phyloP scores from a whole-genome alignment of 2,113 vertebrate genomes.

The Nematolebias whitei region DNA sequence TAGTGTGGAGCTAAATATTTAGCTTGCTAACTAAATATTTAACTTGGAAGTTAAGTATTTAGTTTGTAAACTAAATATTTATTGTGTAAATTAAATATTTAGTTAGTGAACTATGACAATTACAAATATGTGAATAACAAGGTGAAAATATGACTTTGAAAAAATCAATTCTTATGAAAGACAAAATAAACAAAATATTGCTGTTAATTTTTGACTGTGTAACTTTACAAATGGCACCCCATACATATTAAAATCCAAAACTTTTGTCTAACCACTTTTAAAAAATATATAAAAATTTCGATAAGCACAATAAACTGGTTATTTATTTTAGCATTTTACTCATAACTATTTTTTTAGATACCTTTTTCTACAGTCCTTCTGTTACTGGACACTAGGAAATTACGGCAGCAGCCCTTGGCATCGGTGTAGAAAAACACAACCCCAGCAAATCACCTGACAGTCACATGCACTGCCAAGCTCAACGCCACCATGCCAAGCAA shows the following conservation, averaged over 20 bases:
- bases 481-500: slow-evolving; percentile 76
- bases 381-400: slow-evolving; percentile 35
- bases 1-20: too few species aligned
- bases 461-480: slow-evolving; percentile 72
- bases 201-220: too few species aligned
- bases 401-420: slow-evolving; percentile 63
- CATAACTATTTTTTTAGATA: slow-evolving; percentile 27
- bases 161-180: too few species aligned
- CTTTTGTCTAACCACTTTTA: slow-evolving; percentile 16
- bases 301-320: neutral
- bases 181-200: too few species aligned
- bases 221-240: too few species aligned
- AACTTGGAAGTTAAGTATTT: too few species aligned
- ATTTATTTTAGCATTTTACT: neutral
- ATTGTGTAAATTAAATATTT: too few species aligned
- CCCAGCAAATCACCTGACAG: slow-evolving; percentile 76
- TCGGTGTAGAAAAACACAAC: slow-evolving; percentile 57
- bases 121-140: too few species aligned
- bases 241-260: slow-evolving; percentile 35
- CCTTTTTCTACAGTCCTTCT: slow-evolving; percentile 29
- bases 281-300: slow-evolving; percentile 26
- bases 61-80: too few species aligned
- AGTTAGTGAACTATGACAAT: too few species aligned
- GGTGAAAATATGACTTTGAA: too few species aligned
- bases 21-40: too few species aligned